phyloP scores from a whole-genome alignment of 1,140 invertebrate species.

The Aphaenogaster ashmeadi region DNA sequence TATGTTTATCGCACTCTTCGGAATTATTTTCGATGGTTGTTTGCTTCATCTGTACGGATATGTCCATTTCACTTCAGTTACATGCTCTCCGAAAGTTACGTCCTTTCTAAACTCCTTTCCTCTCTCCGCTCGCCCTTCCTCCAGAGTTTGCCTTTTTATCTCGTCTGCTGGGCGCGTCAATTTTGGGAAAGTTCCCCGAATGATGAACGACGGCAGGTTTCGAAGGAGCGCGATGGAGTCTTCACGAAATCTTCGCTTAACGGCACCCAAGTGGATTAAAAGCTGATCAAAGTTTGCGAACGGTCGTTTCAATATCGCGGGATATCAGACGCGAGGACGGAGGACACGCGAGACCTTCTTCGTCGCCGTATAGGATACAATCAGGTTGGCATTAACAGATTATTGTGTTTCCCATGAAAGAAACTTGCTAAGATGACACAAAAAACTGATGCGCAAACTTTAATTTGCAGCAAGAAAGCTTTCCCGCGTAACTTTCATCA shows the following conservation, averaged over 20 bases:
- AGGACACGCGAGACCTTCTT: conserved; percentile 33
- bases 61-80: conserved; percentile 68
- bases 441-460: conserved; percentile 33
- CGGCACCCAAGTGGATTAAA: conserved; percentile 82
- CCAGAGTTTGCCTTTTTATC: conserved; percentile 34
- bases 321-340: conserved; percentile 39
- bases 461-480: conserved; percentile 5
- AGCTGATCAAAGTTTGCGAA: conserved; percentile 86
- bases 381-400: conserved; percentile 44
- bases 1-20: conserved; percentile 10
- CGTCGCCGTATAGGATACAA: conserved; percentile 24
- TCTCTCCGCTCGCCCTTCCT: neutral
- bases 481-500: conserved; percentile 13
- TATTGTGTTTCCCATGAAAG: conserved; percentile 34
- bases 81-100: conserved; percentile 66
- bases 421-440: conserved; percentile 32
- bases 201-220: conserved; percentile 51
- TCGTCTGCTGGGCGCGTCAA: conserved; percentile 59
- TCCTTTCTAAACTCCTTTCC: conserved; percentile 63
- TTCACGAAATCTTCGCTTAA: conserved; percentile 56
- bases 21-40: conserved; percentile 68
- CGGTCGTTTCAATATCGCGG: conserved; percentile 83
- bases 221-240: conserved; percentile 53
- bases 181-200: conserved; percentile 68
- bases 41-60: conserved; percentile 24